These are phyloP conservation scores for Eclectus roratus DNA, from an alignment of 2,113 vertebrate species.

Conservation along the genomic window DNA sequence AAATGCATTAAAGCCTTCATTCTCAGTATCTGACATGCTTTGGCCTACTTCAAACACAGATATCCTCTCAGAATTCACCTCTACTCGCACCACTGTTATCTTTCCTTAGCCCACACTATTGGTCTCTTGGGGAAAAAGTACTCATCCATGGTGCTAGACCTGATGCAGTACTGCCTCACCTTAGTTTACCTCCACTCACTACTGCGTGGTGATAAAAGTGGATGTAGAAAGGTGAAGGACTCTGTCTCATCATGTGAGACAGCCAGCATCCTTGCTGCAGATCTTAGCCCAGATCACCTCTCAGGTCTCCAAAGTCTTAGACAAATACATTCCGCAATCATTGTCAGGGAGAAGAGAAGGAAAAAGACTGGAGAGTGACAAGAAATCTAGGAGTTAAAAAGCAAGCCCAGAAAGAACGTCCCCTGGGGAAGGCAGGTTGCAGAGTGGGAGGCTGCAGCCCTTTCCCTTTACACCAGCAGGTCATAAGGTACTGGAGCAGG, in stretches of 20 bases:
- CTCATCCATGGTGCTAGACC: neutral
- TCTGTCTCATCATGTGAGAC: accelerated
- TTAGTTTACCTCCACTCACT: neutral
- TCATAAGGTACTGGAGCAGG: neutral
- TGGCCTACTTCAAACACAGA: neutral
- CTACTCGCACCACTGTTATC: neutral
- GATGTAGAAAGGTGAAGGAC: neutral
- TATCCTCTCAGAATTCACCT: neutral
- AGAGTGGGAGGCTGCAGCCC: neutral
- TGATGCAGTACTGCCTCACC: neutral
- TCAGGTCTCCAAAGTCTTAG: neutral
- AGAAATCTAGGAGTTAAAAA: neutral
- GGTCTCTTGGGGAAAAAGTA: neutral
- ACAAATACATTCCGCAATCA: neutral
- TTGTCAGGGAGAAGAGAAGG: neutral
- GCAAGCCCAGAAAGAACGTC: neutral
- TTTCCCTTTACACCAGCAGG: neutral
- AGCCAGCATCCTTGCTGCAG: neutral
- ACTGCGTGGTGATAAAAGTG: neutral
- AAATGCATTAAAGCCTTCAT: neutral
- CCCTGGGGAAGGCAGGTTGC: neutral
- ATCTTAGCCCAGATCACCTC: neutral
- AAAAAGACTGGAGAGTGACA: neutral
- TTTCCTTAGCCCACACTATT: neutral
- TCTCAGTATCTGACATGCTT: neutral